Conservation (phyloP, 1,140 invertebrate species). For the Aphelenchoides besseyi region DNA sequence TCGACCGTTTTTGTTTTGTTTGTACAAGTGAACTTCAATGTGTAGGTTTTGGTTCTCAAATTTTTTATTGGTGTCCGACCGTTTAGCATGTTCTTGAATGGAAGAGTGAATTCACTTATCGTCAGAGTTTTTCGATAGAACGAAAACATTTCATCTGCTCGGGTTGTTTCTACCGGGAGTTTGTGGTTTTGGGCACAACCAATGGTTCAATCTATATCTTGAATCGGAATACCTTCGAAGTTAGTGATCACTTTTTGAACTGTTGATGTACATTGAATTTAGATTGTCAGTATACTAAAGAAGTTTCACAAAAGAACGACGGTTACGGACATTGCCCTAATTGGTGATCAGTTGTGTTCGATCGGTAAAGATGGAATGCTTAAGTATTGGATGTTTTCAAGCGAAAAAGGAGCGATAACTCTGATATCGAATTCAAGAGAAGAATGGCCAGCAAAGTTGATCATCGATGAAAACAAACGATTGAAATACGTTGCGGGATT, state of each 20-base stretch:
- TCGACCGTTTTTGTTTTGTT: background rate
- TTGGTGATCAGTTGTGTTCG: background rate
- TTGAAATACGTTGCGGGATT: slow-evolving; percentile 13
- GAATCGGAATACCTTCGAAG: background rate
- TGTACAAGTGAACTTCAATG: background rate
- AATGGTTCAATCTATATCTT: background rate
- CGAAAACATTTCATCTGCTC: background rate
- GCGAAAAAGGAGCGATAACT: slow-evolving; percentile 1
- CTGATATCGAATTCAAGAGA: background rate
- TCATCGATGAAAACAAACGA: background rate
- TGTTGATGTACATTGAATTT: slow-evolving; percentile 2
- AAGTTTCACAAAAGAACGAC: background rate
- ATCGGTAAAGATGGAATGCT: slow-evolving; percentile 15
- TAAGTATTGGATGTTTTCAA: background rate
- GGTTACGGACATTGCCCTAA: background rate
- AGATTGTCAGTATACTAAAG: background rate
- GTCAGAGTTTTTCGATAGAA: background rate
- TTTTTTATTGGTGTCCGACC: too few species aligned
- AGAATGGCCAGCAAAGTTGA: slow-evolving; percentile 10
- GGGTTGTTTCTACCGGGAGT: background rate
- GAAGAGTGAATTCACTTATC: background rate
- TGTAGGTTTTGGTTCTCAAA: too few species aligned
- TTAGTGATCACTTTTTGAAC: background rate
- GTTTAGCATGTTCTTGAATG: background rate
- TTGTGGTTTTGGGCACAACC: slow-evolving; percentile 4